Conservation (phyloP, 2,113 vertebrate species). For the Hemiprocne comata region DNA sequence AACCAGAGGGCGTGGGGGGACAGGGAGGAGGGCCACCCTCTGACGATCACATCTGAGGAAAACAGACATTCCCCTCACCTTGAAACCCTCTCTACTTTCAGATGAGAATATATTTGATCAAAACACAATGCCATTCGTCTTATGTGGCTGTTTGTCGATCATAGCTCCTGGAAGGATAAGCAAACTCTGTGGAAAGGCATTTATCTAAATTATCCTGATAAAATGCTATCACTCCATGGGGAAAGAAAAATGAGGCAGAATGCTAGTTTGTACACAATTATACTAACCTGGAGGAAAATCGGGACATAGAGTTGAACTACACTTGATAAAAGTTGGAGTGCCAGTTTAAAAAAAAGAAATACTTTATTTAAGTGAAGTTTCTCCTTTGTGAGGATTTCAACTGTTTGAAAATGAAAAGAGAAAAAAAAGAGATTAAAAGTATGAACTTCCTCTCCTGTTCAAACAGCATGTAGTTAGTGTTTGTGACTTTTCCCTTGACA, state of each 20-base stretch:
- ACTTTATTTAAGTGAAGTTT: conserved; percentile 4
- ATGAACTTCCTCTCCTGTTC: neutral
- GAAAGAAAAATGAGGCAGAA: conserved; percentile 71
- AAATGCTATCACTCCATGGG: conserved; percentile 54
- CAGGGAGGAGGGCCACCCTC: conserved; percentile 17
- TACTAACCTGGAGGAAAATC: conserved; percentile 23
- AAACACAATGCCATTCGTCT: conserved; percentile 60
- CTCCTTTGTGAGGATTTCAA: neutral
- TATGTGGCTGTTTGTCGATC: conserved; percentile 73
- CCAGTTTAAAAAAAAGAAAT: neutral
- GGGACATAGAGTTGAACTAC: neutral
- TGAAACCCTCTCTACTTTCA: conserved; percentile 39
- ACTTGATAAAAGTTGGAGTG: neutral
- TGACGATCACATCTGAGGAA: conserved; percentile 30
- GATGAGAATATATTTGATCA: conserved; percentile 62
- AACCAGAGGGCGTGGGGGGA: neutral
- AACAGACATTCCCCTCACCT: conserved; percentile 30
- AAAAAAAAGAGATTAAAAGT: neutral
- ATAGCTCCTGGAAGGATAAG: conserved; percentile 75
- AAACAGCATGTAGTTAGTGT: conserved; percentile 67
- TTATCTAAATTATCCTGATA: conserved; percentile 82
- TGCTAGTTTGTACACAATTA: conserved; percentile 30
- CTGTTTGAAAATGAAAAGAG: neutral
- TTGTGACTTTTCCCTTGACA: conserved; percentile 72
- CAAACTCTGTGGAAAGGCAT: conserved; percentile 65